These are phyloP conservation scores for Sarotherodon lohbergeri DNA, from an alignment of 2,113 vertebrate species.

Conservation along the genomic window DNA sequence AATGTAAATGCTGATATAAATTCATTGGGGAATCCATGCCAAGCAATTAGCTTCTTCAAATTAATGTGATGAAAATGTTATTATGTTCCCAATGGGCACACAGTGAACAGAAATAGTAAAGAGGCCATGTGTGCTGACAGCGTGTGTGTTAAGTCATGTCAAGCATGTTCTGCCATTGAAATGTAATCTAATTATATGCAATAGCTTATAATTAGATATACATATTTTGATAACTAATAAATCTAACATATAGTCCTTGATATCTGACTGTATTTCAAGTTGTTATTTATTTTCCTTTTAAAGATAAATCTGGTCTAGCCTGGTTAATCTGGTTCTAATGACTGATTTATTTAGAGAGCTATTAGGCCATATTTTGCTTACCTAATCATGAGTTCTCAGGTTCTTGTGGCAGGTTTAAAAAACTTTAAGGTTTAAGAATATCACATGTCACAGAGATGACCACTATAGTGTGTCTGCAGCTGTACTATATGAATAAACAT, in stretches of 20 bases:
- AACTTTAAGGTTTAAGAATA: neutral
- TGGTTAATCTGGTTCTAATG: neutral
- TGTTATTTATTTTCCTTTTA: neutral
- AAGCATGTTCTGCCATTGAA: neutral
- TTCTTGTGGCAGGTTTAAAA: neutral
- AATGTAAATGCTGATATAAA: neutral
- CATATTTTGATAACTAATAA: neutral
- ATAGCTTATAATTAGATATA: neutral
- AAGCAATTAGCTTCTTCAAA: slow-evolving; percentile 40
- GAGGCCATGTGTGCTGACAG: neutral
- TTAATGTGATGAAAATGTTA: slow-evolving; percentile 38
- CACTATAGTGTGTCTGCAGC: neutral
- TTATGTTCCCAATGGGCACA: slow-evolving; percentile 10
- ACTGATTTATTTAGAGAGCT: neutral
- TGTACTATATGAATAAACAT: neutral
- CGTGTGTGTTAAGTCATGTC: neutral
- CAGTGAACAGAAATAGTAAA: slow-evolving; percentile 43
- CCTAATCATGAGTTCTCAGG: neutral
- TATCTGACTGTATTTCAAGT: neutral
- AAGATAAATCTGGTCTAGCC: neutral
- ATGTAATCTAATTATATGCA: neutral
- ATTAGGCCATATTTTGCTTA: neutral
- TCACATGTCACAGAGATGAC: neutral
- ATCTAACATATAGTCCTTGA: neutral
- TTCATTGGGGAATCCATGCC: neutral